A percentile compares a stretch with the other conserved stretches of the same genome.
phyloP scores from a whole-genome alignment of 2,113 vertebrate genomes.

The Mormyrus iriodes region DNA sequence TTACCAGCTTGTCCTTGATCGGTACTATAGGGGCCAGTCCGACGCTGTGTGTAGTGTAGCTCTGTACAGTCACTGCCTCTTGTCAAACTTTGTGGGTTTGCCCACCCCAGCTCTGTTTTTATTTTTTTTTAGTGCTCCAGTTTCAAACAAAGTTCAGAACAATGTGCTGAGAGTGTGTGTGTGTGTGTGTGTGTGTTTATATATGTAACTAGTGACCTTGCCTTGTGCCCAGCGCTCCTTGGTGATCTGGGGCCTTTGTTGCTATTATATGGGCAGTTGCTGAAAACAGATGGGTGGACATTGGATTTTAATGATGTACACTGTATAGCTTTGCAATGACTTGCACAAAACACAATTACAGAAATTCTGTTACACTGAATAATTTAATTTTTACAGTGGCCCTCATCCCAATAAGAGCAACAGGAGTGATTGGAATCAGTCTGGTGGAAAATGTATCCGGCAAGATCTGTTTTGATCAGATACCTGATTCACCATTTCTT shows the following conservation, averaged over 20 bases:
- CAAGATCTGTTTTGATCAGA: neutral
- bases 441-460: neutral
- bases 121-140: neutral
- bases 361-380: neutral
- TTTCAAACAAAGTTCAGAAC: neutral
- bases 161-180: neutral
- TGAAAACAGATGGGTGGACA: no score
- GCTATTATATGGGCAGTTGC: no score
- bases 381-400: neutral
- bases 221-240: no score
- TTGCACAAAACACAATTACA: neutral
- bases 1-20: neutral
- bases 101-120: neutral
- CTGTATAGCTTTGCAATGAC: no score
- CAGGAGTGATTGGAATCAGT: no score
- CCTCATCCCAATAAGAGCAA: neutral
- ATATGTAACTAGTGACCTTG: neutral
- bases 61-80: neutral
- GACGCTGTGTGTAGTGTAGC: neutral
- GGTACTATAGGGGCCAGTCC: neutral
- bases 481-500: neutral
- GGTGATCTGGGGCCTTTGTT: no score
- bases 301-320: no score
- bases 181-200: no score
- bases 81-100: neutral